Base-by-base conservation (phyloP, 2,888 invertebrate species). In the Eupeodes latifasciatus region DNA sequence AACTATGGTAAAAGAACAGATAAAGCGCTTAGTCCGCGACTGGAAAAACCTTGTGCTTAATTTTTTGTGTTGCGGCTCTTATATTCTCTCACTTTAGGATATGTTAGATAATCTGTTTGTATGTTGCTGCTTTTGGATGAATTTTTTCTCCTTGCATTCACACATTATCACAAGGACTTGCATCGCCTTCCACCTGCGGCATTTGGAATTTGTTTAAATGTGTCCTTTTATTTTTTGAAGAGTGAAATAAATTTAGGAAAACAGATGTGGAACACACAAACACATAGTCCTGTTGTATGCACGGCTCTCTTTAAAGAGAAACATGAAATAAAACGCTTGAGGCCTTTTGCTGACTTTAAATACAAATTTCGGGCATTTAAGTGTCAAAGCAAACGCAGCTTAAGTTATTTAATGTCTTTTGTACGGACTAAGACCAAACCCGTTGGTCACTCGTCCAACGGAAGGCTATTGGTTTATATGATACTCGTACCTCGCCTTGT, bases 71-170 rank as follows among this genome's bases (percentile, higher is more conserved):
- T 19, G 4, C 19, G 10, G 19, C 55, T 19, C 16, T 55, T 19
- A 19, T 19, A 19, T 19, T 19, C 19, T 19, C 19, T 1, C 19
- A 19, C 19, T 19, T 19, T 19, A 19, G 53, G 16, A 53, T 53
- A 53, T 55, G 19, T 55, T 55, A 86, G 86, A 82, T 86, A 86
- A 86, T 86, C 82, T 83, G 86, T 86, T 82, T 86, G 82, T 75
- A 71, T 82, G 82, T 86, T 86, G 85, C 81, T 85, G 85, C 78
- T 78, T 55, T 86, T 40, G 6, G 79, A 75, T 79, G 79, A 82
- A 82, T 86, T 86, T 34, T 34, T 36, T n/a, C 36, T 36, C n/a
- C 11, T 36, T n/a, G 5, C 9, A 6, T n/a, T 9, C 14, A 34
- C n/a, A n/a, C n/a, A 61, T 34, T 59, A 14, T n/a, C 34, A 59